Conservation (phyloP, 2,888 invertebrate genomes). For the Latrodectus elegans region DNA sequence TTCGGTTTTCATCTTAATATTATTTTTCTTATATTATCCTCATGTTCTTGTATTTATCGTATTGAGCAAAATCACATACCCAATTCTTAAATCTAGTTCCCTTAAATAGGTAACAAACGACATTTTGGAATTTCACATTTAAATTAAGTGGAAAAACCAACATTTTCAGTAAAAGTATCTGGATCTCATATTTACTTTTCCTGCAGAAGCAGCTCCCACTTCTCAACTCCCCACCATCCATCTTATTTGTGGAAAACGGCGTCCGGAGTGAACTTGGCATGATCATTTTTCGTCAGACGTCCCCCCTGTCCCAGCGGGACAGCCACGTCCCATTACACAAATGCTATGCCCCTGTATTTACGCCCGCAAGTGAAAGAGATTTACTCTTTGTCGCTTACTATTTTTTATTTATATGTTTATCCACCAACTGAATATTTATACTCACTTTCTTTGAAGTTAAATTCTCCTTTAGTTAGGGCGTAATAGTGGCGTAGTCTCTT, state of each 20-base stretch:
- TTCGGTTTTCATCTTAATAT: too few relatives aligned
- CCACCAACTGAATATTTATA: neutral
- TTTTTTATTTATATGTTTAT: neutral
- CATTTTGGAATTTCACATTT: too few relatives aligned
- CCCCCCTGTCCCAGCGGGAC: constrained; percentile 18
- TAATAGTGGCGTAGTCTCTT: too few relatives aligned
- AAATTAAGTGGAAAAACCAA: constrained; percentile 2
- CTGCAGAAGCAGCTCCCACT: neutral
- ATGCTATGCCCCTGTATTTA: constrained; percentile 16
- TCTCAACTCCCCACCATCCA: constrained; percentile 39
- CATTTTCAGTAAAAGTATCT: constrained; percentile 17
- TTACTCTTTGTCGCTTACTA: neutral
- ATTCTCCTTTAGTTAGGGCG: too few relatives aligned
- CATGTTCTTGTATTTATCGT: too few relatives aligned
- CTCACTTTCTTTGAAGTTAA: neutral
- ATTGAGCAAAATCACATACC: too few relatives aligned
- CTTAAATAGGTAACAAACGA: too few relatives aligned
- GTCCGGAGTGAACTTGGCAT: constrained; percentile 29
- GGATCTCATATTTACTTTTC: constrained; percentile 17
- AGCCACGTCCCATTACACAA: constrained; percentile 31
- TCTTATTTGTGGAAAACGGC: constrained; percentile 45
- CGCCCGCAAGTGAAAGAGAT: neutral
- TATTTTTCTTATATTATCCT: too few relatives aligned
- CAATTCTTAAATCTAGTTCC: too few relatives aligned
- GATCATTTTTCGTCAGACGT: constrained; percentile 49